phyloP scores from a whole-genome alignment of 1,140 invertebrate species.

The Cardiocondyla obscurior region DNA sequence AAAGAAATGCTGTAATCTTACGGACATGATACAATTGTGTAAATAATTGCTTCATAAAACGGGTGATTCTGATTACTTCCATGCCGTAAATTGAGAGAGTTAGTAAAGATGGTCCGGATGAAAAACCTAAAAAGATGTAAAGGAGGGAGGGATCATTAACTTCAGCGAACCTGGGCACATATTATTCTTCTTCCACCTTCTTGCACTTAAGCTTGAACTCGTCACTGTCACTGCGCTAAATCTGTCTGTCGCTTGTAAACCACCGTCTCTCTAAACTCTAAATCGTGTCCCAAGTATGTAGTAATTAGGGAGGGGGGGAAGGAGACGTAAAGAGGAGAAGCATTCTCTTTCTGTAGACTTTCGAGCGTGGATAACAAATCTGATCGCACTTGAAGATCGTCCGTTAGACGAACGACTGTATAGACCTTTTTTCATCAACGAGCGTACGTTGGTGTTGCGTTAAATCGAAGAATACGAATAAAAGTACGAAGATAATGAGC shows the following conservation, averaged over 20 bases:
- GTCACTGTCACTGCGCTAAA: background rate
- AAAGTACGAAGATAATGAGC: background rate
- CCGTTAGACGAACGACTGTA: background rate
- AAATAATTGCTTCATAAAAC: slow-evolving; percentile 66
- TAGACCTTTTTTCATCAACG: background rate
- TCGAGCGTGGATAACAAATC: background rate
- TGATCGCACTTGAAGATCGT: background rate
- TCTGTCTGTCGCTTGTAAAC: slow-evolving; percentile 1
- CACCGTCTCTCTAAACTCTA: too few relatives aligned
- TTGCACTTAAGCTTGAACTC: slow-evolving; percentile 13
- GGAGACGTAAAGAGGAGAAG: background rate
- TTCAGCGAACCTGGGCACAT: slow-evolving; percentile 13
- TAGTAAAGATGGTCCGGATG: background rate
- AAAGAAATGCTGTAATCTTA: slow-evolving; percentile 24
- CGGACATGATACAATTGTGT: slow-evolving; percentile 62
- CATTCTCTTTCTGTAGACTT: background rate
- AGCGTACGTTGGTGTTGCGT: background rate
- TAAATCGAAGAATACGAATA: background rate
- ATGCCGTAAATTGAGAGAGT: slow-evolving; percentile 10
- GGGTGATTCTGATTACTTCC: slow-evolving; percentile 60
- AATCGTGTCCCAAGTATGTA: background rate
- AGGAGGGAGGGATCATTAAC: background rate
- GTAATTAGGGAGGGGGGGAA: background rate
- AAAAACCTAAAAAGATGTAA: background rate
- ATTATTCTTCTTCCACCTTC: slow-evolving; percentile 36